Conservation (phyloP, 2,797 vertebrate species). For the Esox masquinongy region DNA sequence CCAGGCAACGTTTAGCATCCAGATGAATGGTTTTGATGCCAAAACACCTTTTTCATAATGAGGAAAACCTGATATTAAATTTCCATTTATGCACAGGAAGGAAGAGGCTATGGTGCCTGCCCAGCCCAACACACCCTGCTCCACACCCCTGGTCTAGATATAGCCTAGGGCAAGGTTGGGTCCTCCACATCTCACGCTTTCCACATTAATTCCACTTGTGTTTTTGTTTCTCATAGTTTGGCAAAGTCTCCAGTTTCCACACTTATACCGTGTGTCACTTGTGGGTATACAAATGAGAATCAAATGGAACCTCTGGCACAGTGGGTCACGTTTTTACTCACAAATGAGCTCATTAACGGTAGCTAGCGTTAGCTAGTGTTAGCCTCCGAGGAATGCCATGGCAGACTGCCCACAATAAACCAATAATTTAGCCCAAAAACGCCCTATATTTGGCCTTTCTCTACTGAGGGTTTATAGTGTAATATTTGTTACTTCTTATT, state of each 20-base stretch:
- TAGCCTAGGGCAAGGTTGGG: slow-evolving; percentile 52
- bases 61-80: slow-evolving; percentile 30
- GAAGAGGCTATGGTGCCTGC: slow-evolving; percentile 58
- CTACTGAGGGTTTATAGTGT: neutral
- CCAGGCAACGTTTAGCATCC: neutral
- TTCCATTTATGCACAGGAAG: slow-evolving; percentile 71
- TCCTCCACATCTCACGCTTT: slow-evolving; percentile 58
- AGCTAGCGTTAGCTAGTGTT: slow-evolving; percentile 4
- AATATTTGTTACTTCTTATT: neutral
- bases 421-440: slow-evolving; percentile 1
- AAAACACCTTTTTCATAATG: slow-evolving; percentile 17
- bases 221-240: slow-evolving; percentile 50
- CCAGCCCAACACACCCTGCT: slow-evolving; percentile 39
- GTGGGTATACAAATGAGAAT: neutral
- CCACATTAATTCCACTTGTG: slow-evolving; percentile 43
- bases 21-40: neutral
- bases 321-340: slow-evolving; percentile 9
- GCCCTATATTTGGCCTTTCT: neutral
- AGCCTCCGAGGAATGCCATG: slow-evolving; percentile 15
- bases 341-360: slow-evolving; percentile 9
- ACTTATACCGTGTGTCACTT: slow-evolving; percentile 5
- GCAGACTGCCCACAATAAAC: neutral
- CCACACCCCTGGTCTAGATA: slow-evolving; percentile 56
- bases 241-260: slow-evolving; percentile 12
- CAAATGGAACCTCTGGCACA: neutral